phyloP scores from a whole-genome alignment of 1,140 invertebrate genomes.

The Bursaphelenchus mucronatus region DNA sequence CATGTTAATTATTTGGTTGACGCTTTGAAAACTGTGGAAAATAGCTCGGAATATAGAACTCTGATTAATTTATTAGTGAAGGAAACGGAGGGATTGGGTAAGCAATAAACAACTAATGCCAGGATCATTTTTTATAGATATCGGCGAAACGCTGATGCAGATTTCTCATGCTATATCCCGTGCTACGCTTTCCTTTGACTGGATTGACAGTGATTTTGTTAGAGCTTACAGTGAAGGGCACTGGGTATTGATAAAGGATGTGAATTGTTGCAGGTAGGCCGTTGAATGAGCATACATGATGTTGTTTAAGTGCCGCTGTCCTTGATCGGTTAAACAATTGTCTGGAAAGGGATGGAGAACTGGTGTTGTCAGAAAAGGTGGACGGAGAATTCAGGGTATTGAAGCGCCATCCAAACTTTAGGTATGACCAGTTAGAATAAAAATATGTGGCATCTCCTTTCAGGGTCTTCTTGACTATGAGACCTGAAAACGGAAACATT shows the following conservation, averaged over 20 bases:
- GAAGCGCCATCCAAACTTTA: slow-evolving; percentile 80
- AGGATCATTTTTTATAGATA: too few species aligned
- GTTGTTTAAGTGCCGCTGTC: slow-evolving; percentile 74
- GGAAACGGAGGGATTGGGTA: too few species aligned
- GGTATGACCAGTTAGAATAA: slow-evolving; percentile 56
- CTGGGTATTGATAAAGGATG: slow-evolving; percentile 91
- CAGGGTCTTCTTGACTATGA: slow-evolving; percentile 86
- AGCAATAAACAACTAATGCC: too few species aligned
- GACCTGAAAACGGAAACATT: slow-evolving; percentile 87
- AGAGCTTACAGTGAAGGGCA: slow-evolving; percentile 77
- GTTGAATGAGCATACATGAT: not conserved
- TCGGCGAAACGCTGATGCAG: too few species aligned
- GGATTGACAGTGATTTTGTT: slow-evolving; percentile 89
- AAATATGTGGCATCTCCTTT: slow-evolving; percentile 20
- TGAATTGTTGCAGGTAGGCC: slow-evolving; percentile 79
- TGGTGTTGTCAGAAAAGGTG: slow-evolving; percentile 83
- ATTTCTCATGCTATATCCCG: slow-evolving; percentile 6
- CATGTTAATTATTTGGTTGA: too few species aligned
- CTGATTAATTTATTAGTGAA: too few species aligned
- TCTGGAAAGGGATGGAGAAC: slow-evolving; percentile 81
- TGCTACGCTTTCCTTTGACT: slow-evolving; percentile 72
- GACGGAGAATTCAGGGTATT: slow-evolving; percentile 73
- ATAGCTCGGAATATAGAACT: too few species aligned
- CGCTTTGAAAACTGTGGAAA: too few species aligned
- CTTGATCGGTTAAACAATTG: slow-evolving; percentile 90